These are phyloP conservation scores for Drosophila pseudotakahashii DNA, from an alignment of 2,888 invertebrate genomes.

Conservation along the genomic window DNA sequence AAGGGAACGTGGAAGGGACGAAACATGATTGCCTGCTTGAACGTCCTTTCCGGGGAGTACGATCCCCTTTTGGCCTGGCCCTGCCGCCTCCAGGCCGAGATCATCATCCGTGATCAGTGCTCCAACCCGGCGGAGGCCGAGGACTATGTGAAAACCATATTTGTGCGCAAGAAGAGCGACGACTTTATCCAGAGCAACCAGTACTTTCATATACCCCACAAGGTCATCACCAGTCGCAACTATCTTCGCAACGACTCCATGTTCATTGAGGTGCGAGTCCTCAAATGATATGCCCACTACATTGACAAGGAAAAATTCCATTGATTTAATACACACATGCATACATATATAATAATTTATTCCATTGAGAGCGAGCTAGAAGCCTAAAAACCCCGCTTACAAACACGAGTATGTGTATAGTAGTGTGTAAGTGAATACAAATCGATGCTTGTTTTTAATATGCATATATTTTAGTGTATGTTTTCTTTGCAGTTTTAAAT, in stretches of 20 bases:
- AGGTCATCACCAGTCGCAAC: conserved; percentile 78
- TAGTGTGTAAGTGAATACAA: conserved; percentile 16
- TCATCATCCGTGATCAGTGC: conserved; percentile 88
- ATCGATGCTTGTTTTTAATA: conserved; percentile 4
- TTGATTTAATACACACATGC: background rate
- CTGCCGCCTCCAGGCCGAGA: conserved; percentile 88
- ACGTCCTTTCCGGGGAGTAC: conserved; percentile 89
- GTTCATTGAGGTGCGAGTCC: conserved; percentile 82
- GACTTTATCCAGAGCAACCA: conserved; percentile 82
- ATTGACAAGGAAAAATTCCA: background rate
- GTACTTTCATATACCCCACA: conserved; percentile 84
- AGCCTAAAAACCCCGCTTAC: conserved; percentile 6
- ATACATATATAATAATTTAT: conserved; percentile 25
- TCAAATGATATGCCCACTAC: conserved; percentile 50
- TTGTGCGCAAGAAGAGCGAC: conserved; percentile 85
- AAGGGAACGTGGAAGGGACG: conserved; percentile 91
- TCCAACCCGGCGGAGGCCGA: conserved; percentile 85
- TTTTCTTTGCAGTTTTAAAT: conserved; percentile 28
- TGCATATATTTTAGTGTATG: conserved; percentile 30
- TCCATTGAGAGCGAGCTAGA: conserved; percentile 23
- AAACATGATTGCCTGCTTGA: conserved; percentile 89
- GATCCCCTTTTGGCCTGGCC: conserved; percentile 91
- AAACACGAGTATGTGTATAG: conserved; percentile 14
- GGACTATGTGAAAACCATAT: conserved; percentile 87
- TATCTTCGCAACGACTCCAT: conserved; percentile 83